Conservation (phyloP, 2,797 vertebrate genomes). For the Scleropages formosus region DNA sequence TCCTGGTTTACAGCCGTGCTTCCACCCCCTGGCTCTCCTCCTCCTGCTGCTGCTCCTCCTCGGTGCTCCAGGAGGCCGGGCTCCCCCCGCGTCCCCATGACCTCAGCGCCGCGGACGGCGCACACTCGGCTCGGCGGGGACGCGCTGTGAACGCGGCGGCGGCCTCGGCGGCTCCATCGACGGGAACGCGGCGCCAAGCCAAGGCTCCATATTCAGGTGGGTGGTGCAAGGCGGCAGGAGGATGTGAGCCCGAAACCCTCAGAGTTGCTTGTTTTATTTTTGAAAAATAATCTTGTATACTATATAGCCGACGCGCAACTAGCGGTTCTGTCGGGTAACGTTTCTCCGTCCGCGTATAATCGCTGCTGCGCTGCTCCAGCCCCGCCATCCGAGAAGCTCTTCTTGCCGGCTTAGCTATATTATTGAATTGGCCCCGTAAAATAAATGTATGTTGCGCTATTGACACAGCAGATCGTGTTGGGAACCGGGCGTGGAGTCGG, state of each 20-base stretch:
- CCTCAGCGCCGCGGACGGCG: conserved; percentile 13
- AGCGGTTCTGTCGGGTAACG: neutral
- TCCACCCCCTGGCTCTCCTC: neutral
- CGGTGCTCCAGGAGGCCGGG: conserved; percentile 23
- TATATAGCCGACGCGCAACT: conserved; percentile 1
- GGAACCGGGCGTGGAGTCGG: neutral
- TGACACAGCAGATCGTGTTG: neutral
- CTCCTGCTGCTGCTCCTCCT: conserved; percentile 21
- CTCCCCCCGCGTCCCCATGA: conserved; percentile 14
- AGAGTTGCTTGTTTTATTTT: neutral
- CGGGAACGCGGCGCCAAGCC: neutral
- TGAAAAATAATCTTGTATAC: neutral
- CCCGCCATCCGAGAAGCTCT: no score
- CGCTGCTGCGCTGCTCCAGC: no score
- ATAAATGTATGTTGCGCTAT: no score
- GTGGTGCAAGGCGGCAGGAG: neutral
- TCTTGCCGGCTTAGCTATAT: no score
- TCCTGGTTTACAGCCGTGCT: conserved; percentile 23
- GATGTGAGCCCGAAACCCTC: neutral
- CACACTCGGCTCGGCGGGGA: conserved; percentile 25
- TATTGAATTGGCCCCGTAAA: no score
- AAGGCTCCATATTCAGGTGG: conserved; percentile 18
- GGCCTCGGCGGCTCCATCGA: conserved; percentile 17
- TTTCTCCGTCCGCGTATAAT: neutral
- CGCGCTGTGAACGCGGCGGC: conserved; percentile 28